A percentile compares a stretch with the other conserved stretches of the same genome.
phyloP scores from a whole-genome alignment of 2,888 invertebrate species.

The Lacanobia wlatinum region DNA sequence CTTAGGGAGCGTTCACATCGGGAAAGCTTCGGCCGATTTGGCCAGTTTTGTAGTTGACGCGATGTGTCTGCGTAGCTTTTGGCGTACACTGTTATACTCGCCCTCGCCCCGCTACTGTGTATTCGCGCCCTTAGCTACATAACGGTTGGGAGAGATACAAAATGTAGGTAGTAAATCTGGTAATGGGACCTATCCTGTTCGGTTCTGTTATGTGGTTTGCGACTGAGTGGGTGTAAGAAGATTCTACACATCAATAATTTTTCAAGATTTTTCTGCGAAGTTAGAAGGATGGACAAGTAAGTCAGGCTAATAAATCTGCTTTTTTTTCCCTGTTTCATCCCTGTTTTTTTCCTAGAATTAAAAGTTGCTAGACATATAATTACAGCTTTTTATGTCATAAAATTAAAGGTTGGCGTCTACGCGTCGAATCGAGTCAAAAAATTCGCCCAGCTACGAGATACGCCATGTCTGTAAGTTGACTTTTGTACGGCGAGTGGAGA shows the following conservation, averaged over 20 bases:
- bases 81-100: neutral
- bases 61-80: constrained; percentile 11
- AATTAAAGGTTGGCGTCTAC: constrained; percentile 22
- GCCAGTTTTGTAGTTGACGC: constrained; percentile 6
- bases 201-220: neutral
- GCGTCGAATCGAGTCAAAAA: neutral
- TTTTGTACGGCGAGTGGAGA: no score
- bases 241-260: neutral
- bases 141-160: constrained; percentile 12
- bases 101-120: no score
- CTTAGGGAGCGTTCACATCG: constrained; percentile 48
- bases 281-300: neutral
- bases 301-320: no score
- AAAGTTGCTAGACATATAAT: constrained; percentile 2
- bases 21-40: constrained; percentile 11
- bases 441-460: constrained; percentile 1
- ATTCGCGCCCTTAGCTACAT: constrained; percentile 22
- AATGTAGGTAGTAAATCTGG: constrained; percentile 13
- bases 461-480: neutral
- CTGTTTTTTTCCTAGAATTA: neutral
- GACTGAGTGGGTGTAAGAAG: neutral
- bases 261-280: neutral
- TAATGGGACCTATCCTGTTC: neutral
- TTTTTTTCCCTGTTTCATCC: no score
- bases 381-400: neutral